Conservation (phyloP, 2,888 invertebrate species). For the Timema podura region DNA sequence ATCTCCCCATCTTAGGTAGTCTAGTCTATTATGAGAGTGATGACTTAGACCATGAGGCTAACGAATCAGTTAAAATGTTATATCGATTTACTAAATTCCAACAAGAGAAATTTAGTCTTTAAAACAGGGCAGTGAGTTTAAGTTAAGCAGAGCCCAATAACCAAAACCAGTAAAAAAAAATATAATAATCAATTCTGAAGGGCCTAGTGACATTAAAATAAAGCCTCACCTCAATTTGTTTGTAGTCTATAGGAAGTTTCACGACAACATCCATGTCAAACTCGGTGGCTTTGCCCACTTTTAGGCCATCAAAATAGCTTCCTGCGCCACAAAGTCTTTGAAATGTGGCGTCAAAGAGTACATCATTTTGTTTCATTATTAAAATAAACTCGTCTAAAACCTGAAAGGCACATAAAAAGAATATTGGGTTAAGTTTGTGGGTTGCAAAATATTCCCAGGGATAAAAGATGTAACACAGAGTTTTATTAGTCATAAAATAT, state of each 20-base stretch:
- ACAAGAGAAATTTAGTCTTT: too few relatives aligned
- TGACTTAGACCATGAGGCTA: too few relatives aligned
- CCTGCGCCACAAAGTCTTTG: constrained; percentile 45
- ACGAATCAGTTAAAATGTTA: too few relatives aligned
- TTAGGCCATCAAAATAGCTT: constrained; percentile 58
- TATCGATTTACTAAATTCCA: too few relatives aligned
- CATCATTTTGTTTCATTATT: constrained; percentile 24
- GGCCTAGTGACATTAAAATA: neutral
- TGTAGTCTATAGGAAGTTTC: constrained; percentile 39
- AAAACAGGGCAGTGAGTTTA: too few relatives aligned
- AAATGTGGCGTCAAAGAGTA: constrained; percentile 22
- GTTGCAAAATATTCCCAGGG: too few relatives aligned
- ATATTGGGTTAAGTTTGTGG: too few relatives aligned
- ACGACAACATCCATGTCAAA: constrained; percentile 59
- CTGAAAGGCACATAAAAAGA: constrained; percentile 1
- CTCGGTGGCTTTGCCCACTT: constrained; percentile 56
- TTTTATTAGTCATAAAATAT: too few relatives aligned
- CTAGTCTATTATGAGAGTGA: too few relatives aligned
- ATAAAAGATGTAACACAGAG: too few relatives aligned
- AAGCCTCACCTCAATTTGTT: constrained; percentile 16
- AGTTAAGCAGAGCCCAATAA: neutral
- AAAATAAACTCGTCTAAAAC: constrained; percentile 19
- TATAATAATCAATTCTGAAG: neutral
- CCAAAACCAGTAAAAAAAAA: constrained; percentile 1
- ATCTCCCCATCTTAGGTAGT: too few relatives aligned